These are phyloP conservation scores for Myopa testacea DNA, from an alignment of 2,888 invertebrate species.

Conservation along the genomic window DNA sequence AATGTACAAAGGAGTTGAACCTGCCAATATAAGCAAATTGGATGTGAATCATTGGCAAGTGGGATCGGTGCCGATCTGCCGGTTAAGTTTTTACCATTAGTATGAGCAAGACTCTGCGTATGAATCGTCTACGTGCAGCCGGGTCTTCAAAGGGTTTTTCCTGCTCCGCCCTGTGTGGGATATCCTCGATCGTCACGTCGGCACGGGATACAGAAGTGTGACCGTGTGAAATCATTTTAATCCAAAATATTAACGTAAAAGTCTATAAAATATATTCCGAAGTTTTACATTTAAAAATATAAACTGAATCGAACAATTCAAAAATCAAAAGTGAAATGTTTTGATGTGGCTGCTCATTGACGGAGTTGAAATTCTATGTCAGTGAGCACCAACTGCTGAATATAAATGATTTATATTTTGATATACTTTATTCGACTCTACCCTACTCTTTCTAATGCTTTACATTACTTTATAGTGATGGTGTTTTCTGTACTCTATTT, in stretches of 20 bases:
- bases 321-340: background rate
- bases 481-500: too few relatives aligned
- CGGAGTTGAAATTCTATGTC: too few relatives aligned
- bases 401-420: too few relatives aligned
- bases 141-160: constrained; percentile 18
- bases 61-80: background rate
- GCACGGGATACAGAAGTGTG: background rate
- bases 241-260: too few relatives aligned
- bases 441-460: too few relatives aligned
- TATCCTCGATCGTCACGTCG: background rate
- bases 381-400: background rate
- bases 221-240: background rate
- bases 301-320: background rate
- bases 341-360: background rate
- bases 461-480: too few relatives aligned
- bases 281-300: background rate
- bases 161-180: background rate
- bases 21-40: constrained; percentile 59
- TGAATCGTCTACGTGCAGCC: constrained; percentile 8
- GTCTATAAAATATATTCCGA: background rate
- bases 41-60: background rate
- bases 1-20: constrained; percentile 82
- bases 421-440: too few relatives aligned
- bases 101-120: constrained; percentile 21
- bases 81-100: background rate